Base-by-base conservation (phyloP, 2,888 invertebrate genomes). In the Deilephila porcellus region DNA sequence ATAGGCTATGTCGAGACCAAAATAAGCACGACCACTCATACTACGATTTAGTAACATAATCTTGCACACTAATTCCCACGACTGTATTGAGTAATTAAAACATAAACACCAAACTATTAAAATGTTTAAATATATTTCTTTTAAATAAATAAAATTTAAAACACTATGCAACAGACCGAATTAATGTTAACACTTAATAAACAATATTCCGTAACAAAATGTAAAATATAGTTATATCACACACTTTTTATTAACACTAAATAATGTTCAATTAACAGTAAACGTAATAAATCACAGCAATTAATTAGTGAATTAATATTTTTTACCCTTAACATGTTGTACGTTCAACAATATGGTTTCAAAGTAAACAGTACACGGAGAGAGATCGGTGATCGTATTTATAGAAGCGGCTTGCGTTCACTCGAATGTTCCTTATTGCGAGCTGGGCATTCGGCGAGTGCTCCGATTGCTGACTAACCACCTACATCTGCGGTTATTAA, bases 401-500 rank as follows among this genome's bases (percentile, higher is more conserved):
- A 92, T 93, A 92, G 87, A 87, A 81, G 82, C 81, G 73, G 81
- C 76, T 79, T 82, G 88, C 92, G 82, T 90, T 93, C 91, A 89
- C 92, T 90, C 83, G 88, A 89, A 86, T 84, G 88, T 89, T 90
- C 88, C 88, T 85, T 86, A 80, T 83, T 83, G 79, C 81, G 75
- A 77, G 74, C 80, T 79, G 79, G 77, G 75, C 71, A 81, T 76
- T 67, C 63, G 71, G 60, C 53, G 34, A 70, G 63, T 64, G 62
- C 60, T 60, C 64, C 32, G 67, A 71, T 70, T 73, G 70, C 73
- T 71, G 71, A 73, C 62, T 73, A 73, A 73, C 53, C 71, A 62
- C 62, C 52, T 63, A 63, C 34, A 62, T 62, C 72, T 62, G 62
- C 52, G 45, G 63, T 63, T 67, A 67, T 53, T 29, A 60, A 67